Base-by-base conservation (phyloP, 2,797 vertebrate species). In the Champsocephalus gunnari region DNA sequence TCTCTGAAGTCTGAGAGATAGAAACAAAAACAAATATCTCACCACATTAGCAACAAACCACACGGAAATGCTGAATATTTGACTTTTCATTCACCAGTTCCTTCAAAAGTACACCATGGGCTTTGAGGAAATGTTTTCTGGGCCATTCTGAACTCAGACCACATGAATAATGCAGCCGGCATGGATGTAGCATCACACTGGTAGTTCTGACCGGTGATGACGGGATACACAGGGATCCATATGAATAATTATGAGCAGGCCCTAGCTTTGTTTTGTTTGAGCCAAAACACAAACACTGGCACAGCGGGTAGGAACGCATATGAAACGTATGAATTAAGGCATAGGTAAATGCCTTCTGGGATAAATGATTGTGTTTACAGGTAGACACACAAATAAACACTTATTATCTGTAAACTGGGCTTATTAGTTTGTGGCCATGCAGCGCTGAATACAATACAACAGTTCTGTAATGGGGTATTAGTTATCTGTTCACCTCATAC, bases 51-150 rank as follows among this genome's bases (percentile, higher is more conserved):
- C 70, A 65, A 58, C 64, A 56, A 13, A 13, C 44, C 60, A 34
- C 17, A 9, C 34, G 75, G 69, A 77, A 62, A 66, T 66, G 66
- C 73, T 82, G 63, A 77, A 83, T 81, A 75, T 88, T 88, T 80
- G 5, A 82, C 81, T 86, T 80, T 71, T 71, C 63, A 84, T 70
- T 77, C 77, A 58, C 44, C 12, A 50, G 49, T 79, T 88, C 82
- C 83, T 77, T 84, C 74, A 53, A 64, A 79, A 84, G 63, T 75
- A 85, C 89, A 87, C 74, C 61, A 53, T 59, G 43, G 70, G 80
- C 79, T 88, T 81, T 82, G 71, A 88, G 79, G 90, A 79, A 76
- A 85, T 71, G 78, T 89, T 83, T 80, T 78, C 68, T 24, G 17
- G 38, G 72, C 59, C 62, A 62, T 51, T 79, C 19, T 75, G 48